Conservation (phyloP, 2,797 vertebrate genomes). For the Onychomys torridus region DNA sequence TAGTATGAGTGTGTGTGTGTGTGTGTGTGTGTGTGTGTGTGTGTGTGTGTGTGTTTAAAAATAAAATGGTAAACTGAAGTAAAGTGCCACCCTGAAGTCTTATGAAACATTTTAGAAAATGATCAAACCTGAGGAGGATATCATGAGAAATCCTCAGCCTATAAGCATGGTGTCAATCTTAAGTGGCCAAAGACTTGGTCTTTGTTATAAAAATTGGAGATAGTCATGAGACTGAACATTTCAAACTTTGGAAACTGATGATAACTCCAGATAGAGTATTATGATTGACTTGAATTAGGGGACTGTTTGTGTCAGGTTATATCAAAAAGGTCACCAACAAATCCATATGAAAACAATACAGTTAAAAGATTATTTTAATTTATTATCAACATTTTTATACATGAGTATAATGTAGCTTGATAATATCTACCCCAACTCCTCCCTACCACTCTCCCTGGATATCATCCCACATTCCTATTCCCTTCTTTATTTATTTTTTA, state of each 20-base stretch:
- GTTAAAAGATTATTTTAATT: background rate
- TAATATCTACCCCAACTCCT: background rate
- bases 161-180: background rate
- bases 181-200: background rate
- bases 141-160: background rate
- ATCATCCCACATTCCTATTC: background rate
- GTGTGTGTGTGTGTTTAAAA: background rate
- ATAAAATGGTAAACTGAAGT: background rate
- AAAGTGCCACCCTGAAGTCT: background rate
- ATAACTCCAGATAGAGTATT: background rate
- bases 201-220: background rate
- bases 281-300: background rate
- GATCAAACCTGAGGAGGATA: accelerated
- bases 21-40: background rate
- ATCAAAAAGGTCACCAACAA: background rate
- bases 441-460: background rate
- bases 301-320: background rate
- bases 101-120: background rate
- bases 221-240: background rate
- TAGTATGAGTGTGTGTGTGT: background rate
- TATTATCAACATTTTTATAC: background rate
- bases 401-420: background rate
- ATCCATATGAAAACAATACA: background rate
- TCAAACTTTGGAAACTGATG: background rate
- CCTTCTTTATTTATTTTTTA: background rate